Percentiles rank a stretch among this genome's conserved stretches.
Evolutionary conservation across 2,888 invertebrate genomes (phyloP).

Genomic region (Xanthostigma xanthostigma): DNA sequence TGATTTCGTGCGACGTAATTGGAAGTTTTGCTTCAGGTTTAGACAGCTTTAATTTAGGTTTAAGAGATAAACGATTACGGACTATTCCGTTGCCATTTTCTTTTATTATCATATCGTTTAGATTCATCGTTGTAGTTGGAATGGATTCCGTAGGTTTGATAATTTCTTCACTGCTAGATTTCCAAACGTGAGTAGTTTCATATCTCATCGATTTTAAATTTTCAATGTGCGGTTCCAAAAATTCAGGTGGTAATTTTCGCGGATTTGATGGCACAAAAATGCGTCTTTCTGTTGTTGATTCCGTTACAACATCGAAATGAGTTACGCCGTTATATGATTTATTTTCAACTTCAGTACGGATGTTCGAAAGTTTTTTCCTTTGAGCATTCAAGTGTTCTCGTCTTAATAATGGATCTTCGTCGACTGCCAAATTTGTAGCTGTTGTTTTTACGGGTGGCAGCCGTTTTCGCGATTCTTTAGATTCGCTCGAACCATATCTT

Average conservation of each 20-base stretch:
- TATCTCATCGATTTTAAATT: conserved; percentile 1
- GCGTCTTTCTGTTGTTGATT: conserved; percentile 24
- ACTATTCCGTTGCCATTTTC: conserved; percentile 23
- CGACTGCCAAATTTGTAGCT: not conserved
- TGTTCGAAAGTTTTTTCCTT: conserved; percentile 19
- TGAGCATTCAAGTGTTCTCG: conserved; percentile 19
- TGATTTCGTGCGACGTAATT: conserved; percentile 20
- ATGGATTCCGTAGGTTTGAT: too few species aligned
- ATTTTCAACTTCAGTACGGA: conserved; percentile 17
- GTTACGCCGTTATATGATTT: conserved; percentile 17
- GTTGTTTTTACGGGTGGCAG: conserved; percentile 2
- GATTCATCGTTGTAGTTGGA: too few species aligned
- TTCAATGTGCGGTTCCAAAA: conserved; percentile 18
- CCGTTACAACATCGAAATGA: conserved; percentile 21
- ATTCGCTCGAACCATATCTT: conserved; percentile 5
- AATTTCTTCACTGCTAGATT: too few species aligned
- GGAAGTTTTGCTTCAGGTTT: conserved; percentile 25
- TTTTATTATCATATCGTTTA: conserved; percentile 3
- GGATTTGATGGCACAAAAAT: conserved; percentile 24
- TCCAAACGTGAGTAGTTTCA: too few species aligned
- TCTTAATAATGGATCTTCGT: conserved; percentile 10
- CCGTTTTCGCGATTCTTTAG: conserved; percentile 7
- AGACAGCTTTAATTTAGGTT: conserved; percentile 17
- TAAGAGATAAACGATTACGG: conserved; percentile 27
- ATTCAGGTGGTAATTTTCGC: conserved; percentile 19